Evolutionary conservation across 2,113 vertebrate species (phyloP).

Genomic region (Xenus cinereus): DNA sequence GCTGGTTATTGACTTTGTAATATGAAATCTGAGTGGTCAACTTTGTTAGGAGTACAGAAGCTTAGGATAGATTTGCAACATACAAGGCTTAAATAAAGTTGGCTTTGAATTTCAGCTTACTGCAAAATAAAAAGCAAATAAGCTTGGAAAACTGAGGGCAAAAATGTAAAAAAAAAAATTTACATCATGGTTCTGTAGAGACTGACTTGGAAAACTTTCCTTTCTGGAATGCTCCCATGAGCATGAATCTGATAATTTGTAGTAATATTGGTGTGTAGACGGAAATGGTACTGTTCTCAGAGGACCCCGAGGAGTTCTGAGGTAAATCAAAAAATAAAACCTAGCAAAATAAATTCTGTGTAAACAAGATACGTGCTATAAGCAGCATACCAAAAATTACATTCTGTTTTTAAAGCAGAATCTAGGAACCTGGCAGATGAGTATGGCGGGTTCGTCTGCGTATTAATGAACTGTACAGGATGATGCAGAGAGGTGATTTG

Average conservation of each 20-base stretch:
- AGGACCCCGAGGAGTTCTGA: not conserved
- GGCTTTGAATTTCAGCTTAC: not conserved
- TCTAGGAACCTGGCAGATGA: not conserved
- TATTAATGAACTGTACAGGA: not conserved
- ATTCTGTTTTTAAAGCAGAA: not conserved
- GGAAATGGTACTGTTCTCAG: not conserved
- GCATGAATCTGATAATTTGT: not conserved
- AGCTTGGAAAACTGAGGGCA: not conserved
- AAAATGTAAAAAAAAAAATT: not conserved
- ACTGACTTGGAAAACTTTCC: not conserved
- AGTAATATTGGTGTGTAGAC: not conserved
- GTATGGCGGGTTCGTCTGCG: rapidly evolving
- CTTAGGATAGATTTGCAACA: not conserved
- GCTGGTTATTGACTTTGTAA: not conserved
- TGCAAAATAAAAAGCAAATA: not conserved
- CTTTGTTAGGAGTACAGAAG: not conserved
- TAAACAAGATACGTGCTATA: not conserved
- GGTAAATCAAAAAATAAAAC: not conserved
- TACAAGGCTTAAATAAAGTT: not conserved
- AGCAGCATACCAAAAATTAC: not conserved
- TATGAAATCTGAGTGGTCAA: not conserved
- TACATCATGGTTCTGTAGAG: not conserved
- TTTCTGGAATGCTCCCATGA: not conserved
- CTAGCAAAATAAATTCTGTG: not conserved
- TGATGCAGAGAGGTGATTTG: not conserved